A percentile compares a stretch with the other conserved stretches of the same genome.
Conservation (phyloP, 2,113 vertebrate species). For the Amia ocellicauda region DNA sequence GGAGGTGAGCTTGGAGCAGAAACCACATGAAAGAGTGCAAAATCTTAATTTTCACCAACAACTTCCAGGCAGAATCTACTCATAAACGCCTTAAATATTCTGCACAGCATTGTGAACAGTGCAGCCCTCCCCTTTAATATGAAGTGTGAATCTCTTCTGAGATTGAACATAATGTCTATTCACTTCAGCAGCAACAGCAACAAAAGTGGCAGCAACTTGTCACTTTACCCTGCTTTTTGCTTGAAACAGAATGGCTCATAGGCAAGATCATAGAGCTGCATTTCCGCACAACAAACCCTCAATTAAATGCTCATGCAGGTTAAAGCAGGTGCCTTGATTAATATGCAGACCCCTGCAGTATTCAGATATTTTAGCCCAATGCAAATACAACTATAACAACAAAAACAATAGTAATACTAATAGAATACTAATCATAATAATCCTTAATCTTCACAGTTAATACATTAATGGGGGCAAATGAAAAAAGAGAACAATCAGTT, state of each 20-base stretch:
- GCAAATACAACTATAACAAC: background rate
- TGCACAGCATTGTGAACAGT: no score
- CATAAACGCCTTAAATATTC: no score
- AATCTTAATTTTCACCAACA: no score
- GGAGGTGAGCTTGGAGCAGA: no score
- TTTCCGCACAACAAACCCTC: background rate
- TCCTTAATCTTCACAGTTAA: no score
- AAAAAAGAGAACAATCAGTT: background rate
- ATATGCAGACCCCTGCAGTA: background rate
- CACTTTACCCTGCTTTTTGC: background rate
- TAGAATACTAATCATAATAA: background rate
- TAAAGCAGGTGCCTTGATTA: background rate
- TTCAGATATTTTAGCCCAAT: no score
- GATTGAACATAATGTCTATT: no score
- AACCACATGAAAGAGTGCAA: no score
- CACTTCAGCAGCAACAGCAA: no score
- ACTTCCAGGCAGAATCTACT: no score
- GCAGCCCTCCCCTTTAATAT: no score
- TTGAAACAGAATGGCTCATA: background rate
- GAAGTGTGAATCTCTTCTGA: no score
- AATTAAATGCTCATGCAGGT: background rate
- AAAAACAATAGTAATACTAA: background rate
- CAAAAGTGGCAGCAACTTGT: background rate
- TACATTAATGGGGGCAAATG: background rate
- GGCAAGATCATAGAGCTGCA: background rate